Conservation (phyloP, 1,140 invertebrate species). For the Bacillus rossius region DNA sequence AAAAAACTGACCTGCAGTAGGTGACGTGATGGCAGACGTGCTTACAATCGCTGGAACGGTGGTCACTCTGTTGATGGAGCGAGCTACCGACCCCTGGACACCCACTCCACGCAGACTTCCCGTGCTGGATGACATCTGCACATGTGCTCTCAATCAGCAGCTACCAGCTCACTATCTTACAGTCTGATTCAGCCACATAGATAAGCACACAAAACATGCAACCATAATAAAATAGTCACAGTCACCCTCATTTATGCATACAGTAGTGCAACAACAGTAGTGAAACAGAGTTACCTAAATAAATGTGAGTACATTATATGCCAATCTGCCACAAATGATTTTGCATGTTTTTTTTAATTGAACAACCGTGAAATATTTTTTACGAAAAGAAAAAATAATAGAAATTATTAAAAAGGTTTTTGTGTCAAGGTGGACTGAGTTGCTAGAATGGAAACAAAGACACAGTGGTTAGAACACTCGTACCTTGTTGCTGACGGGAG, state of each 20-base stretch:
- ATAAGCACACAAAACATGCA: neutral
- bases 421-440: neutral
- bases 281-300: too few relatives aligned
- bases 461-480: neutral
- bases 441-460: neutral
- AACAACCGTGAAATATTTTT: too few relatives aligned
- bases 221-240: neutral
- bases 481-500: conserved; percentile 9
- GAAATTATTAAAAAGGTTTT: neutral
- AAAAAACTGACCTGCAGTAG: conserved; percentile 3
- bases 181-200: too few relatives aligned
- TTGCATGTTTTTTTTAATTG: too few relatives aligned
- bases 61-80: neutral
- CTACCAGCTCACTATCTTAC: too few relatives aligned
- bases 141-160: too few relatives aligned
- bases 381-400: neutral
- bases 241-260: too few relatives aligned
- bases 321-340: too few relatives aligned
- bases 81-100: conserved; percentile 5
- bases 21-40: conserved; percentile 3
- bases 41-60: neutral
- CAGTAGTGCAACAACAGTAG: too few relatives aligned
- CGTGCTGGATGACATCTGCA: conserved; percentile 8
- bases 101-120: neutral
- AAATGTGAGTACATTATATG: too few relatives aligned